Evolutionary conservation across 1,140 invertebrate genomes (phyloP).

Genomic region (Polyergus mexicanus): DNA sequence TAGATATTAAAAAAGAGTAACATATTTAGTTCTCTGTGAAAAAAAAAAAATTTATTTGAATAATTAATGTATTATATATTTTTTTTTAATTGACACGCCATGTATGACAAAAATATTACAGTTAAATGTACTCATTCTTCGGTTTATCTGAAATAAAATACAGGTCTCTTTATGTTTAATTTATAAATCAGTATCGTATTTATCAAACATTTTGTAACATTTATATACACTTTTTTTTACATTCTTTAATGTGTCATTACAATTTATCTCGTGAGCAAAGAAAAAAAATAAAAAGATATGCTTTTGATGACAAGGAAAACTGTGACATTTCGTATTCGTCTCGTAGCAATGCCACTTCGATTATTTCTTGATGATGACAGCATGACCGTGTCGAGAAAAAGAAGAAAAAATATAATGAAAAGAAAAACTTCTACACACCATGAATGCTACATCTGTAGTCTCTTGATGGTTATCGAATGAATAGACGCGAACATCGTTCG

Average conservation of each 20-base stretch:
- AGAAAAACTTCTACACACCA: slow-evolving; percentile 43
- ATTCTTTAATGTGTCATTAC: slow-evolving; percentile 20
- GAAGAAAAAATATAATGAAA: slow-evolving; percentile 47
- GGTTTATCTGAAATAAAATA: neutral
- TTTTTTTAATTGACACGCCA: neutral
- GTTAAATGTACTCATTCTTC: neutral
- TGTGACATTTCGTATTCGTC: slow-evolving; percentile 58
- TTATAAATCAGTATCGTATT: neutral
- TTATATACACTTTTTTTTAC: neutral
- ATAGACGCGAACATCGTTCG: slow-evolving; percentile 12
- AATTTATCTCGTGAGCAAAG: slow-evolving; percentile 18
- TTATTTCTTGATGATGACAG: slow-evolving; percentile 65
- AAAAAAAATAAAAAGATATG: slow-evolving; percentile 51
- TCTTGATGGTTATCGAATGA: slow-evolving; percentile 58
- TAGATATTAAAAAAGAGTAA: neutral
- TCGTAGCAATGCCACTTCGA: slow-evolving; percentile 56
- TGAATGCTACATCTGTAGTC: slow-evolving; percentile 63
- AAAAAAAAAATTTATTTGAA: neutral
- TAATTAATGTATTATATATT: neutral
- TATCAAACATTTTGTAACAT: neutral
- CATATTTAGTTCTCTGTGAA: neutral
- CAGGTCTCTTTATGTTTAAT: neutral
- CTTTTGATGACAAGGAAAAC: slow-evolving; percentile 32
- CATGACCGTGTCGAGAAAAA: slow-evolving; percentile 8
- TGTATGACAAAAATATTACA: neutral